Evolutionary conservation across 2,797 vertebrate species (phyloP).

Genomic region (Manis javanica): DNA sequence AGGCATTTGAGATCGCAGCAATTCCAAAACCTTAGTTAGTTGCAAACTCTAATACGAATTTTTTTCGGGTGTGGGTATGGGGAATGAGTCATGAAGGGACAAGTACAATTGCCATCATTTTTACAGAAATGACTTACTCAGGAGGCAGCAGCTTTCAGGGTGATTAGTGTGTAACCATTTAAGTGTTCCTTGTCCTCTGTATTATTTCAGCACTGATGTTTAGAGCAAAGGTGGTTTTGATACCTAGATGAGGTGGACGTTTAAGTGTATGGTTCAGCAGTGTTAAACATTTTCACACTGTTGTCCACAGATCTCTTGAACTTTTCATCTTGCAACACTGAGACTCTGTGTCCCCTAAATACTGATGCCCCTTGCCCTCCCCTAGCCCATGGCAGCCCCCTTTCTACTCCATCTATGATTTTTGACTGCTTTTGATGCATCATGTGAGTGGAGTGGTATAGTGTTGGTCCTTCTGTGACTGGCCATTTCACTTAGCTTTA

Average conservation of each 20-base stretch:
- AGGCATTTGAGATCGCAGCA: background rate
- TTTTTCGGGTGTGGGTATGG: background rate
- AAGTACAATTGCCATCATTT: background rate
- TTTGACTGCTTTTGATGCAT: background rate
- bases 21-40: background rate
- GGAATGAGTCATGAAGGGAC: background rate
- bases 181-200: background rate
- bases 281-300: background rate
- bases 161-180: background rate
- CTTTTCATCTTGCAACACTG: background rate
- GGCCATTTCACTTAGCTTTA: background rate
- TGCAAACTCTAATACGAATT: background rate
- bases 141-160: background rate
- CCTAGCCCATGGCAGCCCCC: background rate
- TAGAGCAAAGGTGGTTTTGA: background rate
- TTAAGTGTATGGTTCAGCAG: background rate
- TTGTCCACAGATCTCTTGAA: background rate
- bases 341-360: background rate
- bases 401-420: background rate
- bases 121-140: background rate
- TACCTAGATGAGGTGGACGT: background rate
- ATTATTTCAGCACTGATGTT: background rate
- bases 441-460: background rate
- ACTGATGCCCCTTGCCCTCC: rapidly evolving
- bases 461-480: background rate